Evolutionary conservation across 2,797 vertebrate species (phyloP).

Genomic region (Sebastes reedi): DNA sequence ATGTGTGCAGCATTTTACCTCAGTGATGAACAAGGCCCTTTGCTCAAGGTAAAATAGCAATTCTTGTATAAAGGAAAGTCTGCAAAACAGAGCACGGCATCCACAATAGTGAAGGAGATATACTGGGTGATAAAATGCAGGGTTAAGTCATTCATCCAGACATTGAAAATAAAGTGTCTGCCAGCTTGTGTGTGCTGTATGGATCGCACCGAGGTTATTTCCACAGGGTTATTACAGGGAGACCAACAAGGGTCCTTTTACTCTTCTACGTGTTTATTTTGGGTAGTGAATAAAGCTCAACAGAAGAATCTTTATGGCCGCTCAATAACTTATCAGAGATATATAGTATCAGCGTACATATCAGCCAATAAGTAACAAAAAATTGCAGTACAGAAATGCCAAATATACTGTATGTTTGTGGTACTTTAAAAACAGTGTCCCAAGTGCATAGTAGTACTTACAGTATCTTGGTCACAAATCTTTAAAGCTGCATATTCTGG

Average conservation of each 20-base stretch:
- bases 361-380: background rate
- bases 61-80: background rate
- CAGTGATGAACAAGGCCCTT: background rate
- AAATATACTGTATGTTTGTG: background rate
- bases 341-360: background rate
- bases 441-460: background rate
- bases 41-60: constrained; percentile 19
- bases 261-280: background rate
- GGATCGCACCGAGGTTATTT: background rate
- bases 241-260: background rate
- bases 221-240: background rate
- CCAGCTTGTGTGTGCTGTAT: background rate
- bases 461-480: background rate
- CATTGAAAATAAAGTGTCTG: constrained; percentile 4
- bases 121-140: constrained; percentile 6
- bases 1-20: constrained; percentile 1
- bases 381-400: background rate
- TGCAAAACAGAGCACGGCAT: background rate
- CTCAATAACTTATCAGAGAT: background rate
- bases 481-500: background rate
- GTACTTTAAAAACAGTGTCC: background rate
- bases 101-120: background rate
- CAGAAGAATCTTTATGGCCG: background rate
- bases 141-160: constrained; percentile 19
- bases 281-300: background rate